Base-by-base conservation (phyloP, 2,797 vertebrate species). In the Gymnoscopelus microlampas region DNA sequence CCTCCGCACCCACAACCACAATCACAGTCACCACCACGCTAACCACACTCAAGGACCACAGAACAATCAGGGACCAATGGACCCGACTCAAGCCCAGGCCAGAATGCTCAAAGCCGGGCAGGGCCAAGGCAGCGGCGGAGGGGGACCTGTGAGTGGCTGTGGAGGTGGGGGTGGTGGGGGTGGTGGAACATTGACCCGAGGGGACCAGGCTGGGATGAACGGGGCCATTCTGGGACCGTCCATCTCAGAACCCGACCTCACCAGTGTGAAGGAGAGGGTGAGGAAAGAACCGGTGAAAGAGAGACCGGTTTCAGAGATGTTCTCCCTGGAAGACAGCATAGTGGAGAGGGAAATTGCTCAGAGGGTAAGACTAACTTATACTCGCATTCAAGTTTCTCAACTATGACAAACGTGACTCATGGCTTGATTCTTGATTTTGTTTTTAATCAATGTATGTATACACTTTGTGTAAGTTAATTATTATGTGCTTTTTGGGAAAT, bases 231-330 rank as follows among this genome's bases (percentile, higher is more conserved):
- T 99, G 0, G 97, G 97, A 3, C 97, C 97, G 0, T 99, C 97
- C 8, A 95, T 99, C 88, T 99, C 98, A 0, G 98, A 99, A 68
- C 97, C 98, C 0, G 97, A 99, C 87, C 94, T 99, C 81, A 99
- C 95, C 1, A 98, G 96, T 0, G 97, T 98, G 71, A 99, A 99
- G 89, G 98, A 99, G 86, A 84, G 98, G 49, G 96, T 96, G 81
- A 96, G 95, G 82, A 99, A 97, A 71, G 98, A 98, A 57, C 97
- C 97, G 0, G 94, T 98, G 58, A 98, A 96, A 88, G 98, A 99
- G 91, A 94, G 98, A 65, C 98, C 98, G 0, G 98, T 98, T 68
- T 99, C 98, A 0, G 98, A 99, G 88, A 97, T 99, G 96, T 99
- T 98, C 83, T 96, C 97, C 66, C 91, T 97, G 8, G 96, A 98